Evolutionary conservation across 2,888 invertebrate species (phyloP), one percentile per base, ranked within the genome.

Genomic region (Elysia crispata): DNA sequence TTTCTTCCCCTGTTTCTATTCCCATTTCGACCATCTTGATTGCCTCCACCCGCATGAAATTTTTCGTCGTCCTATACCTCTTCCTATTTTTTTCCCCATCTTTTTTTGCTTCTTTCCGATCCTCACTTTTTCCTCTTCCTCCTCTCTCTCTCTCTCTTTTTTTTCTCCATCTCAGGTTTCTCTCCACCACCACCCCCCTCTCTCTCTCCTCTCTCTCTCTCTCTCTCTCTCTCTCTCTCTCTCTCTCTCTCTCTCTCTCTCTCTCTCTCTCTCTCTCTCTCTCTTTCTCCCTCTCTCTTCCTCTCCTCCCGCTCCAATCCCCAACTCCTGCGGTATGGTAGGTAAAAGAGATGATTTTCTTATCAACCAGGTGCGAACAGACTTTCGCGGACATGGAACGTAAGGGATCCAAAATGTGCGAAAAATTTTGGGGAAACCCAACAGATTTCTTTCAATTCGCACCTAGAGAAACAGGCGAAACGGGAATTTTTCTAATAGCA

Each of bases 251-350:
- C 73, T 76, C 72, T 72, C 72, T 73, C 69, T 76, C 54, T 72
- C 76, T 31, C 66, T 76, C 75, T 76, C 66, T 74, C 49, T 70
- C 72, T 74, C 50, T 75, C 64, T 64, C 72, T 49, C 33, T 81
- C 62, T 77, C 74, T 60, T 23, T 76, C 80, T 62, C 64, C 28
- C 41, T 76, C 62, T 76, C 33, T 60, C 41, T 25, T 13, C 70
- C 80, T 70, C 66, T 54, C 74, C 31, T 30, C 18, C 18, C 18
- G 3, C 25, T 28, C 18, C 67, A 20, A 3, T 25, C 25, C 25
- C 25, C 6, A 8, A 25, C 31, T 28, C 25, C 25, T 6, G 20
- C 3, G 15, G 5, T 23, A 23, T 23, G 60, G 6, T 23, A 60
- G 60, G 6, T 23, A 20, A 60, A 23, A 60, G 60, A 23, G 15